phyloP scores from a whole-genome alignment of 2,888 invertebrate genomes.

The Epistrophella euchroma region DNA sequence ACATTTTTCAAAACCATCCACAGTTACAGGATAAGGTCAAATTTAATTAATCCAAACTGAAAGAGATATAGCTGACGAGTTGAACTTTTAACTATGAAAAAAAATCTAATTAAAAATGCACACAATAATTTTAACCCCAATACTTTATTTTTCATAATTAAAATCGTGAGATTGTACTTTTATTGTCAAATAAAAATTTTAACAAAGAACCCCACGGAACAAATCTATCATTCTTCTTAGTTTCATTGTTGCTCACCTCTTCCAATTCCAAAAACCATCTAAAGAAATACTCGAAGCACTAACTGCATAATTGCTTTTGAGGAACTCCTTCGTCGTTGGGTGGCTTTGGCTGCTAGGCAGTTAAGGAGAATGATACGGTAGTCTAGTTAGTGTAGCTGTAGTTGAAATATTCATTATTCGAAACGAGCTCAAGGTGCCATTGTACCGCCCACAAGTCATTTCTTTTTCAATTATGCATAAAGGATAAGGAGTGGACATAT shows the following conservation, averaged over 20 bases:
- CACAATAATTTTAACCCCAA: slow-evolving; percentile 36
- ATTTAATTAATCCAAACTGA: slow-evolving; percentile 4
- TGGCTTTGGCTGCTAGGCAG: neutral
- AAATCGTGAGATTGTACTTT: slow-evolving; percentile 50
- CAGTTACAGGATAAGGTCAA: neutral
- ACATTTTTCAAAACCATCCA: neutral
- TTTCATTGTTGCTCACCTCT: neutral
- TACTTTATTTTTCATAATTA: slow-evolving; percentile 40
- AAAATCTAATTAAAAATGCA: slow-evolving; percentile 54
- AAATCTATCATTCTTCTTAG: slow-evolving; percentile 35
- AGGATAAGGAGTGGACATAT: slow-evolving; percentile 60
- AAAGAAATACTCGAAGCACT: slow-evolving; percentile 29
- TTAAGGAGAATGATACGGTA: neutral
- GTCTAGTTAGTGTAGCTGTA: neutral
- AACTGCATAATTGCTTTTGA: slow-evolving; percentile 44
- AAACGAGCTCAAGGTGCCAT: slow-evolving; percentile 62
- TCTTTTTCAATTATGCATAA: slow-evolving; percentile 66
- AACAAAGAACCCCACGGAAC: slow-evolving; percentile 18
- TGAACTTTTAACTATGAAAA: neutral
- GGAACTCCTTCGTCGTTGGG: slow-evolving; percentile 5
- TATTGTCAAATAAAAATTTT: slow-evolving; percentile 48
- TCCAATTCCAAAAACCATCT: neutral
- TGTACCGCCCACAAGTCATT: slow-evolving; percentile 62
- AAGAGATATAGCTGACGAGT: neutral
- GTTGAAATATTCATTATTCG: slow-evolving; percentile 69